Percentiles rank a stretch among this genome's conserved stretches.
Conservation (phyloP, 2,797 vertebrate genomes). For the Tinamus major region DNA sequence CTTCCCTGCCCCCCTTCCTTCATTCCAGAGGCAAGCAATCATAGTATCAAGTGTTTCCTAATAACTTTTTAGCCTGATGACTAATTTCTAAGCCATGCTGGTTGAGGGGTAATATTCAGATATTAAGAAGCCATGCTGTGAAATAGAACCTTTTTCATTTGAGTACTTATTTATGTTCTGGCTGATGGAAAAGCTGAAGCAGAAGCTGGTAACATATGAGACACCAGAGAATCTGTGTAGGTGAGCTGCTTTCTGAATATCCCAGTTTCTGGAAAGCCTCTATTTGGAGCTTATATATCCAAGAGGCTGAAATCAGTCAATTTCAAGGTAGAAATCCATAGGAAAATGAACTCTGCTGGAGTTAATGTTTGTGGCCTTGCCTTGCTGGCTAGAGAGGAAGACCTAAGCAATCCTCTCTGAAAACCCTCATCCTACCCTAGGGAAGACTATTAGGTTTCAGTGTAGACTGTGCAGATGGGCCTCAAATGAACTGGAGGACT, state of each 20-base stretch:
- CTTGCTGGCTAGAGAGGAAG: constrained; percentile 5
- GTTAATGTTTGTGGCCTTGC: constrained; percentile 36
- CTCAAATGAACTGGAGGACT: constrained; percentile 21
- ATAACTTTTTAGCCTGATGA: constrained; percentile 60
- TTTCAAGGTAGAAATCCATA: constrained; percentile 46
- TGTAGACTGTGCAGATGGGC: neutral
- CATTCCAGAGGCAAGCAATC: constrained; percentile 52
- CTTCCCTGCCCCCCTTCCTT: neutral
- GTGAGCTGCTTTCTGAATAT: neutral
- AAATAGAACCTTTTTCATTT: neutral
- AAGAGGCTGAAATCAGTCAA: neutral
- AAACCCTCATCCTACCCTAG: neutral
- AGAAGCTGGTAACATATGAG: neutral
- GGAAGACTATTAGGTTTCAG: constrained; percentile 30
- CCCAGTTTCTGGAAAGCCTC: neutral
- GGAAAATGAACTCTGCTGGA: constrained; percentile 41
- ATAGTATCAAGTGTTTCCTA: constrained; percentile 68
- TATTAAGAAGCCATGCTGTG: constrained; percentile 27
- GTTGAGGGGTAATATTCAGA: constrained; percentile 5
- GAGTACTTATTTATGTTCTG: neutral
- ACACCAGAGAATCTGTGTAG: neutral
- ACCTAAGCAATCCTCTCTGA: neutral
- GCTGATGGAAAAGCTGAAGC: neutral
- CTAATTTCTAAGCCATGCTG: constrained; percentile 66
- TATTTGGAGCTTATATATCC: accelerated